These are phyloP conservation scores for Drosophila ananassae DNA, from an alignment of 1,140 invertebrate genomes.

Conservation along the genomic window DNA sequence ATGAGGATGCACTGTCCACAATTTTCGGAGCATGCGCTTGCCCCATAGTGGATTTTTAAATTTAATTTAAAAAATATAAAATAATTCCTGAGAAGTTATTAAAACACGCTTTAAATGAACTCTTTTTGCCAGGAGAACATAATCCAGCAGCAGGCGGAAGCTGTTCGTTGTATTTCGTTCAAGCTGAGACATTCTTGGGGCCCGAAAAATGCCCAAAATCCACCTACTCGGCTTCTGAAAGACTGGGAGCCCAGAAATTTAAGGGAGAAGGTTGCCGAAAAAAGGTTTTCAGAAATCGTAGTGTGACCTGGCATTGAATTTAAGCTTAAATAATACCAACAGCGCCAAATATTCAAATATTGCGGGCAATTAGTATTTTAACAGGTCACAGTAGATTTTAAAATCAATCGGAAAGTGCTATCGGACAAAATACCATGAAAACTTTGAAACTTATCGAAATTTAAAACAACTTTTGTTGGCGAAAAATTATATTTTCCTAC, in stretches of 20 bases:
- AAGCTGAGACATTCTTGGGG: too few relatives aligned
- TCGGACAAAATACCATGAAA: too few relatives aligned
- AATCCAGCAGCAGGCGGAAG: not conserved
- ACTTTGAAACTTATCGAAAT: too few relatives aligned
- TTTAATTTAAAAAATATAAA: not conserved
- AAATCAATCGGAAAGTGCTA: too few relatives aligned
- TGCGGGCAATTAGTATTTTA: not conserved
- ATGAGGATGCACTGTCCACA: not conserved
- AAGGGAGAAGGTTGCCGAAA: too few relatives aligned
- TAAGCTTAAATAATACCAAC: too few relatives aligned
- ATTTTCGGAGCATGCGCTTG: not conserved
- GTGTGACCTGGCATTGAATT: too few relatives aligned
- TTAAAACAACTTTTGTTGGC: constrained; percentile 26
- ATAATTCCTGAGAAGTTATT: not conserved
- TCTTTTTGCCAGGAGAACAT: not conserved
- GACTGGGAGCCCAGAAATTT: too few relatives aligned
- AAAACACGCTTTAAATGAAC: not conserved
- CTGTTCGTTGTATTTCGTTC: too few relatives aligned
- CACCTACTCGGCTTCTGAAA: not conserved
- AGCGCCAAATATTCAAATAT: not conserved
- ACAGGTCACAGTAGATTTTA: not conserved
- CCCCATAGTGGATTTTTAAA: not conserved
- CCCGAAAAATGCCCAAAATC: not conserved
- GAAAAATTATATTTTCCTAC: constrained; percentile 70
- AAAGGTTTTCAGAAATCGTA: too few relatives aligned